Conservation (phyloP, 2,888 invertebrate species). For the Calameuta filiformis region DNA sequence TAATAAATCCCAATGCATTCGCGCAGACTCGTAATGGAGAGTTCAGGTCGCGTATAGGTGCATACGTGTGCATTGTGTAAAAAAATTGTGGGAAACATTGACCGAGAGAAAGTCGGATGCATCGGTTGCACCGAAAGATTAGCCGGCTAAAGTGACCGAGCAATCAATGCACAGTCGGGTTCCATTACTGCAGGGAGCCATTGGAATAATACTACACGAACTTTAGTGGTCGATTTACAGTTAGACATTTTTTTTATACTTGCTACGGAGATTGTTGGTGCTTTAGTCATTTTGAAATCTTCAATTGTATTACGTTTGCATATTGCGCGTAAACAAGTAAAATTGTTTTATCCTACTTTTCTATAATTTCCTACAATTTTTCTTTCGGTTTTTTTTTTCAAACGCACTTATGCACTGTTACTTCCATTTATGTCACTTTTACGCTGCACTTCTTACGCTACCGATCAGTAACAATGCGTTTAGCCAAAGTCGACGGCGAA, state of each 20-base stretch:
- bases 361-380: neutral
- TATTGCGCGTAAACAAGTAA: neutral
- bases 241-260: neutral
- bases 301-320: neutral
- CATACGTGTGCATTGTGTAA: neutral
- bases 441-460: neutral
- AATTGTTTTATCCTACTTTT: neutral
- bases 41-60: neutral
- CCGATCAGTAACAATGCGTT: slow-evolving; percentile 40
- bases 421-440: neutral
- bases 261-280: neutral
- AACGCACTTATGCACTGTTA: neutral
- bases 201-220: slow-evolving; percentile 8
- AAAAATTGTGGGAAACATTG: slow-evolving; percentile 26
- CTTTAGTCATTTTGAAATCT: neutral
- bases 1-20: neutral
- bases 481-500: slow-evolving; percentile 46
- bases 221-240: neutral
- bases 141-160: slow-evolving; percentile 37
- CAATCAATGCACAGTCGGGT: slow-evolving; percentile 18
- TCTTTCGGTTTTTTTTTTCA: neutral
- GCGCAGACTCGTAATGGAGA: neutral
- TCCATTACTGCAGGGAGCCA: slow-evolving; percentile 11
- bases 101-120: slow-evolving; percentile 46
- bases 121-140: slow-evolving; percentile 51